Conservation (phyloP, 2,113 vertebrate species). For the Arvicanthis niloticus region DNA sequence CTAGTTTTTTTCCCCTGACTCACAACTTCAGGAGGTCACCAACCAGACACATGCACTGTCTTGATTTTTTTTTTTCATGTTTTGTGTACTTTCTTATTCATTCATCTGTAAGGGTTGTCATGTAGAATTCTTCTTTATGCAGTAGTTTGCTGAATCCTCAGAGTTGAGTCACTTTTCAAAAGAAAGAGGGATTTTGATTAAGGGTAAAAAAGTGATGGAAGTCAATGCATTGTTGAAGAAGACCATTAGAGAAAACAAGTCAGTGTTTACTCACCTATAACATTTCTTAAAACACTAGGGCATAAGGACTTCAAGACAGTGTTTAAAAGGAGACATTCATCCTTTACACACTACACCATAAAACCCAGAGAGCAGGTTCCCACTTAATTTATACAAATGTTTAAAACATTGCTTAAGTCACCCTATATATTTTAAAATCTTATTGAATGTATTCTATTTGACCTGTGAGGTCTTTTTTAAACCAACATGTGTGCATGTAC, state of each 20-base stretch:
- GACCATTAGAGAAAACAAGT: neutral
- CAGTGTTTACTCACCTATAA: neutral
- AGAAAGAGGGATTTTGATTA: neutral
- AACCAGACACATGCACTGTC: neutral
- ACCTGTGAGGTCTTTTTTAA: neutral
- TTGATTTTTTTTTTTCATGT: neutral
- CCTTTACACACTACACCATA: neutral
- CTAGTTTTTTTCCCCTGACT: neutral
- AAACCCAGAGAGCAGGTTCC: neutral
- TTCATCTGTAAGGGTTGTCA: neutral
- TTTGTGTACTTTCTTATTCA: neutral
- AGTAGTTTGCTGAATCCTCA: neutral
- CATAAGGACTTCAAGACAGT: neutral
- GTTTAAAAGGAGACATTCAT: neutral
- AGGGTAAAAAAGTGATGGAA: slow-evolving; percentile 7
- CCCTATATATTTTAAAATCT: neutral
- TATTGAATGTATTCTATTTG: neutral
- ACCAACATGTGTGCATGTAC: neutral
- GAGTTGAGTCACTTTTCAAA: neutral
- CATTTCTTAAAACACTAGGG: neutral
- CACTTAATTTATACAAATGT: neutral
- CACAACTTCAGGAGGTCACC: neutral
- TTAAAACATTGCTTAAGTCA: slow-evolving; percentile 37
- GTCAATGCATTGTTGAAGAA: neutral
- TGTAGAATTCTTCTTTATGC: neutral